These are phyloP conservation scores for Akabosia matsudoensis DNA, from an alignment of 1,140 invertebrate genomes.

Conservation along the genomic window DNA sequence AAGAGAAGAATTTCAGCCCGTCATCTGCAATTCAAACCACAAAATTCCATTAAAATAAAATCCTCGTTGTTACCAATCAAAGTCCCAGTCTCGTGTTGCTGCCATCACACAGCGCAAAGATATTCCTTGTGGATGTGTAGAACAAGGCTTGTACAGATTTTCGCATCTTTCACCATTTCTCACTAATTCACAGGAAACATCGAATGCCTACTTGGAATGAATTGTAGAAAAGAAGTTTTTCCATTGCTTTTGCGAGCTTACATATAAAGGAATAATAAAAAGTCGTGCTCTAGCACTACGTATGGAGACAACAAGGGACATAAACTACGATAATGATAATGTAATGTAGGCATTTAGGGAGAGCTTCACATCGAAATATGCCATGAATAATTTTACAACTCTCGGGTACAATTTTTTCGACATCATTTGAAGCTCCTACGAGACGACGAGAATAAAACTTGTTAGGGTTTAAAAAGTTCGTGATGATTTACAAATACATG, in stretches of 20 bases:
- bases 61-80: slow-evolving; percentile 20
- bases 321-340: background rate
- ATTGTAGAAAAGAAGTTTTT: too few species aligned
- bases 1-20: background rate
- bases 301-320: background rate
- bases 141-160: too few species aligned
- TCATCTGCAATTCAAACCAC: slow-evolving; percentile 23
- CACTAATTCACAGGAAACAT: background rate
- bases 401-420: background rate
- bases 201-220: too few species aligned
- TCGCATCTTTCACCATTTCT: background rate
- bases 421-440: too few species aligned
- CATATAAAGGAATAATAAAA: background rate
- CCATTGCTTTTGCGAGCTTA: background rate
- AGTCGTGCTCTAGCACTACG: background rate
- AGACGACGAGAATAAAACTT: background rate
- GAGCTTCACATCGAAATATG: background rate
- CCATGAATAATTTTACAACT: background rate
- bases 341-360: background rate
- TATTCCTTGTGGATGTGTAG: background rate
- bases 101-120: background rate
- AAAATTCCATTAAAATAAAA: slow-evolving; percentile 25
- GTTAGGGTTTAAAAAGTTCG: too few species aligned
- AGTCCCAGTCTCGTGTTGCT: background rate
- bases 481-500: too few species aligned